Evolutionary conservation across 2,888 invertebrate species (phyloP), one percentile per base, ranked within the genome.

Genomic region (Incurvaria masculella): DNA sequence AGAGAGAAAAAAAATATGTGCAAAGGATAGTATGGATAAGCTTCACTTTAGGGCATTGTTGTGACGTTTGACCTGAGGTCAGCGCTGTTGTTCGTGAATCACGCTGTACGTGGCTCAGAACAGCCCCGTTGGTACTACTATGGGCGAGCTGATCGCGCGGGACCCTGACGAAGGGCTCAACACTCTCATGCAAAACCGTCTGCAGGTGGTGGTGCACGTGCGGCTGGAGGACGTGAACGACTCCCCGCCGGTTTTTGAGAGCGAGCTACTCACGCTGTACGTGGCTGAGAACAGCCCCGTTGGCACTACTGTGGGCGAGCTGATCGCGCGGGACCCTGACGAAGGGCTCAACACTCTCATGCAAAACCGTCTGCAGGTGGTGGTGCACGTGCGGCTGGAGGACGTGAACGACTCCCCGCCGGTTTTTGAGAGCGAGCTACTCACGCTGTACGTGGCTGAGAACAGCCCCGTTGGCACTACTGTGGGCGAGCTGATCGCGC

Each of bases 281-380:
- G 89, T 98, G 4, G 81, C 93, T 0, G 98, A 99, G 72, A 98
- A 99, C 65, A 94, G 94, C n/a, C 97, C 97, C 0, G 85, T 96
- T 1, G 97, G 96, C 0, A 94, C 96, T 0, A 90, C 91, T 0
- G 94, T 98, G 0, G 97, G 96, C 0, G 89, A 91, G 60, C 88
- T 97, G 48, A 84, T 88, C 59, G 93, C 97, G 0, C 87, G 86
- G 57, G 97, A 97, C 70, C 94, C 95, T 0, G 97, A 97, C 59
- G 94, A 94, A 62, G 96, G 94, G 0, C 83, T 86, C 0, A 95
- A 97, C 66, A 94, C 95, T 1, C 85, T 90, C 1, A 91, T 98
- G 0, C 91, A 94, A n/a, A n/a, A n/a, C n/a, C 10, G 23, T 45
- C 56, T 57, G 1, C 54, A 81, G 81, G 85, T 89, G 1, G 84